Conservation (phyloP, 1,140 invertebrate genomes). For the Vanessa atalanta region DNA sequence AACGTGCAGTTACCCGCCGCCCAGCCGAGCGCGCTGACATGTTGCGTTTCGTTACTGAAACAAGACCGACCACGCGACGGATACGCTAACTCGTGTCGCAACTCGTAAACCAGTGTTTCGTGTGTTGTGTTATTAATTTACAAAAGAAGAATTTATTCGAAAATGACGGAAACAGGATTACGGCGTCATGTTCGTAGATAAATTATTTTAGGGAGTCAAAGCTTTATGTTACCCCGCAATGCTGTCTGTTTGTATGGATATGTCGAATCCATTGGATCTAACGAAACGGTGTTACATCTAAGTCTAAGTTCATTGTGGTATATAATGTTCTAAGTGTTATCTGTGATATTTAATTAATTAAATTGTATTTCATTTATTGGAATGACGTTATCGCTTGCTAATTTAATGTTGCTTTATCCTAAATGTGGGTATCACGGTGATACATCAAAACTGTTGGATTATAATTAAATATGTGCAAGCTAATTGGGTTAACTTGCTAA, state of each 20-base stretch:
- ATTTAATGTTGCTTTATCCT: slow-evolving; percentile 20
- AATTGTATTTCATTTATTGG: slow-evolving; percentile 37
- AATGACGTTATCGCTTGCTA: slow-evolving; percentile 47
- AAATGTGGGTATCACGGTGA: slow-evolving; percentile 17
- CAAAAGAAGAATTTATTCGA: slow-evolving; percentile 47
- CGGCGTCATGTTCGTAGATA: slow-evolving; percentile 69
- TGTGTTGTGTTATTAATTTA: slow-evolving; percentile 42
- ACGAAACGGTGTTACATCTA: slow-evolving; percentile 42
- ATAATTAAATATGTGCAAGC: slow-evolving; percentile 20
- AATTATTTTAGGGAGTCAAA: slow-evolving; percentile 65
- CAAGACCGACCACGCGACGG: slow-evolving; percentile 26
- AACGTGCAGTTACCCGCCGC: slow-evolving; percentile 61
- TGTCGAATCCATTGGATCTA: slow-evolving; percentile 45
- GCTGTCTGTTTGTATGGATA: slow-evolving; percentile 56
- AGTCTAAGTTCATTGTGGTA: slow-evolving; percentile 46
- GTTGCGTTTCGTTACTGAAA: slow-evolving; percentile 47
- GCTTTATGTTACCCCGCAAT: slow-evolving; percentile 63
- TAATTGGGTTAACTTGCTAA: slow-evolving; percentile 15
- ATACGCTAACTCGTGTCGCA: slow-evolving; percentile 19
- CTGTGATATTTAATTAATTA: slow-evolving; percentile 26
- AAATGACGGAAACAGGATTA: slow-evolving; percentile 61
- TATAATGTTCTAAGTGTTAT: slow-evolving; percentile 35
- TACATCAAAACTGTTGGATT: slow-evolving; percentile 16
- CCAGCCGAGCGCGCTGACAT: slow-evolving; percentile 61
- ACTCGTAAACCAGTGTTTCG: slow-evolving; percentile 39